phyloP scores from a whole-genome alignment of 2,113 vertebrate genomes.

The Stigmatopora nigra region DNA sequence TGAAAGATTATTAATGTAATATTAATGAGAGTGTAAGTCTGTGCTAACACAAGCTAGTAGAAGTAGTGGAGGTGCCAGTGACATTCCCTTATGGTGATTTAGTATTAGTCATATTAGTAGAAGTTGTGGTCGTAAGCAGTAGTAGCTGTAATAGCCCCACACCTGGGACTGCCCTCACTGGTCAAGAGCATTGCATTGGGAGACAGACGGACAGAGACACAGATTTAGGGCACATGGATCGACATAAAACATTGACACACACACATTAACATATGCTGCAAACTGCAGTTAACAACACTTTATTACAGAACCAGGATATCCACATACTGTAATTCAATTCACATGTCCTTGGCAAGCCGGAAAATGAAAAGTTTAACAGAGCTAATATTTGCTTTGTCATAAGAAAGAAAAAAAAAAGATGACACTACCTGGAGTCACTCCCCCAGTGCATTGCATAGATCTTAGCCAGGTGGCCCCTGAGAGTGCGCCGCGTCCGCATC shows the following conservation, averaged over 20 bases:
- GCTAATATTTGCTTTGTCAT: neutral
- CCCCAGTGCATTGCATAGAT: conserved; percentile 99
- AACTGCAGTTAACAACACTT: neutral
- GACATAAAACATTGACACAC: conserved; percentile 15
- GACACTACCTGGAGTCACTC: conserved; percentile 84
- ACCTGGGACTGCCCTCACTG: conserved; percentile 69
- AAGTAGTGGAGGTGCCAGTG: conserved; percentile 40
- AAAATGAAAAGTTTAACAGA: neutral
- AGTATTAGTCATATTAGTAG: conserved; percentile 64
- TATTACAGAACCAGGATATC: neutral
- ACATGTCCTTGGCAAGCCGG: neutral
- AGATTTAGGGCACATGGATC: conserved; percentile 39
- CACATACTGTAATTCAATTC: neutral
- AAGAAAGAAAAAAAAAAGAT: neutral
- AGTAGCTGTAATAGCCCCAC: conserved; percentile 44
- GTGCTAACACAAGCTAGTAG: conserved; percentile 19
- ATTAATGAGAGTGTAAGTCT: conserved; percentile 19
- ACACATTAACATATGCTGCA: neutral
- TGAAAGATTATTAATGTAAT: conserved; percentile 20
- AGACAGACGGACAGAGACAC: conserved; percentile 48
- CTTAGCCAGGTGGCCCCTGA: conserved; percentile 94
- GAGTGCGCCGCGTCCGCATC: conserved; percentile 91
- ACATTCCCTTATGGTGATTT: conserved; percentile 35
- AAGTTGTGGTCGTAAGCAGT: conserved; percentile 15
- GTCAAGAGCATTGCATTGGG: conserved; percentile 56